phyloP scores from a whole-genome alignment of 2,888 invertebrate species.

The Eumacrocentrus americanus region DNA sequence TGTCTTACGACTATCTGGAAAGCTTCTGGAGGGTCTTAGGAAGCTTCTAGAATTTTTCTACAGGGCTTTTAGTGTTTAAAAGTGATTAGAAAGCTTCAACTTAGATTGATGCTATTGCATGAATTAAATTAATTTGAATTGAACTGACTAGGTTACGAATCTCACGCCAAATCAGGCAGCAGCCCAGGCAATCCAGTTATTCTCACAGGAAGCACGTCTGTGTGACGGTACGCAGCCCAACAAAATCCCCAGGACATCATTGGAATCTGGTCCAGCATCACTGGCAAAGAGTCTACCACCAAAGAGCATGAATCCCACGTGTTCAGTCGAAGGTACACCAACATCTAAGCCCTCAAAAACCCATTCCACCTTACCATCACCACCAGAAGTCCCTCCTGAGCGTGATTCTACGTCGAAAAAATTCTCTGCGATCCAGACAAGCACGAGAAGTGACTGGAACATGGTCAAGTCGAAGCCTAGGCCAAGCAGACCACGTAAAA shows the following conservation, averaged over 20 bases:
- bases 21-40: too few species aligned
- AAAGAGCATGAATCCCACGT: slow-evolving; percentile 59
- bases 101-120: too few species aligned
- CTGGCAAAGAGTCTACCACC: slow-evolving; percentile 57
- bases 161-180: slow-evolving; percentile 89
- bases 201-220: slow-evolving; percentile 81
- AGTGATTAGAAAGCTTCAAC: too few species aligned
- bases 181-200: slow-evolving; percentile 84
- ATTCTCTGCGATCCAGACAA: slow-evolving; percentile 5
- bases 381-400: not conserved
- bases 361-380: not conserved
- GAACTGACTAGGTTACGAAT: slow-evolving; percentile 72
- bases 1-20: too few species aligned
- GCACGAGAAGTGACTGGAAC: not conserved
- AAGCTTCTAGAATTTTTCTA: too few species aligned
- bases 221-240: slow-evolving; percentile 76
- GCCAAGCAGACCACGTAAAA: not conserved
- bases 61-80: too few species aligned
- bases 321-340: slow-evolving; percentile 57
- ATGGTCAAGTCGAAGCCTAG: not conserved
- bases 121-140: too few species aligned
- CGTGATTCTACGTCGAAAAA: not conserved
- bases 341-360: slow-evolving; percentile 1
- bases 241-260: slow-evolving; percentile 73
- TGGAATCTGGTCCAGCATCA: slow-evolving; percentile 57